Base-by-base conservation (phyloP, 2,888 invertebrate genomes). In the Habrosyne pyritoides region DNA sequence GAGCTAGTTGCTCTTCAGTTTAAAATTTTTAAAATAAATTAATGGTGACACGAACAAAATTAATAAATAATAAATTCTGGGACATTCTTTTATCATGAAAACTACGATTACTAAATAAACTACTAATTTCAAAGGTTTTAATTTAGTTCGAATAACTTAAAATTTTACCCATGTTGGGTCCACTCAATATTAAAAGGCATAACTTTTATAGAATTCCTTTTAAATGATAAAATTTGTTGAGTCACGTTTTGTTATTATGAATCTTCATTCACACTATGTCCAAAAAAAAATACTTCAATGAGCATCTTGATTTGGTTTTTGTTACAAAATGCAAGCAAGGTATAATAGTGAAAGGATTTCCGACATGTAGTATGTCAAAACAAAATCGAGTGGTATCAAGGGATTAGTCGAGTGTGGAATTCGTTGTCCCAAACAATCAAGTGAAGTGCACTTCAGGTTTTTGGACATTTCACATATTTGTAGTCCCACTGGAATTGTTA, bases 321-420 rank as follows among this genome's bases (percentile, higher is more conserved):
- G 76, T 81, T 68, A 67, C 64, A 72, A 64, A 65, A 73, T 63
- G 65, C 64, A 68, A 66, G 61, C 67, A 64, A 71, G 67, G 69
- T 77, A 66, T 76, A n/a, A n/a, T n/a, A 82, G 81, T 79, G 76
- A 79, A 77, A 67, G 64, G 71, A 74, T 72, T 73, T 69, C 71
- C 81, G 85, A 82, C 83, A 82, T 83, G 79, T 79, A 84, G 81
- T 81, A 78, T 89, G 91, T 91, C 91, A 90, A 83, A 91, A 91
- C 88, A 90, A 86, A 89, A 92, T 92, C 86, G 92, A 92, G 86
- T 89, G 82, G 88, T 77, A 79, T 73, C 92, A 81, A 75, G 92
- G 91, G 91, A 90, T 75, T 79, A 71, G 65, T 64, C 59, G 63
- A 74, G 71, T 81, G 68, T 81, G 81, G 67, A 81, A 79, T 79